Evolutionary conservation across 2,888 invertebrate genomes (phyloP).

Genomic region (Latheticus oryzae): DNA sequence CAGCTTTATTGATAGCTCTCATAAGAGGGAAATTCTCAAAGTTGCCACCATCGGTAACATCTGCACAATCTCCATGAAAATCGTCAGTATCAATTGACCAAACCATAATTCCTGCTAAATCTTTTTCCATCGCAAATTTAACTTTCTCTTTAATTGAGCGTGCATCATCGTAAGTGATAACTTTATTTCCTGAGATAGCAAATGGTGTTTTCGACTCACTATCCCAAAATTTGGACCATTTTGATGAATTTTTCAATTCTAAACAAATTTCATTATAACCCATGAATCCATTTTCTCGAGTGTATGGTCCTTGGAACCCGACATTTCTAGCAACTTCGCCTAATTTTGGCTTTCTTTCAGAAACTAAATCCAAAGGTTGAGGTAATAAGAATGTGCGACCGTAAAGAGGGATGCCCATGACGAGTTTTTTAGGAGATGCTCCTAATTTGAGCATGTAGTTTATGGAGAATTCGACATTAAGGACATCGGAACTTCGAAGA

Average conservation of each 20-base stretch:
- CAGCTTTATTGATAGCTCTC: constrained; percentile 77
- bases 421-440: constrained; percentile 80
- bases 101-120: constrained; percentile 84
- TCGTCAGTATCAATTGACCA: constrained; percentile 94
- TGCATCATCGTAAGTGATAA: constrained; percentile 82
- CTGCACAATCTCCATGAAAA: constrained; percentile 77
- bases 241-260: constrained; percentile 70
- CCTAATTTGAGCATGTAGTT: constrained; percentile 80
- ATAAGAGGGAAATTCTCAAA: constrained; percentile 76
- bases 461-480: constrained; percentile 81
- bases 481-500: constrained; percentile 70
- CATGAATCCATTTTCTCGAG: constrained; percentile 83
- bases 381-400: constrained; percentile 81
- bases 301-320: constrained; percentile 83
- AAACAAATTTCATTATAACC: constrained; percentile 89
- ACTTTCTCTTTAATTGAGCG: constrained; percentile 82
- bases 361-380: constrained; percentile 59
- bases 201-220: constrained; percentile 73
- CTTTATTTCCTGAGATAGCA: constrained; percentile 71
- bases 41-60: constrained; percentile 68
- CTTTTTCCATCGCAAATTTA: constrained; percentile 72
- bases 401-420: constrained; percentile 86
- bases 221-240: constrained; percentile 81
- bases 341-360: constrained; percentile 63
- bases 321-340: constrained; percentile 69